These are phyloP conservation scores for Cynopterus sphinx DNA, from an alignment of 2,797 vertebrate genomes.

Conservation along the genomic window DNA sequence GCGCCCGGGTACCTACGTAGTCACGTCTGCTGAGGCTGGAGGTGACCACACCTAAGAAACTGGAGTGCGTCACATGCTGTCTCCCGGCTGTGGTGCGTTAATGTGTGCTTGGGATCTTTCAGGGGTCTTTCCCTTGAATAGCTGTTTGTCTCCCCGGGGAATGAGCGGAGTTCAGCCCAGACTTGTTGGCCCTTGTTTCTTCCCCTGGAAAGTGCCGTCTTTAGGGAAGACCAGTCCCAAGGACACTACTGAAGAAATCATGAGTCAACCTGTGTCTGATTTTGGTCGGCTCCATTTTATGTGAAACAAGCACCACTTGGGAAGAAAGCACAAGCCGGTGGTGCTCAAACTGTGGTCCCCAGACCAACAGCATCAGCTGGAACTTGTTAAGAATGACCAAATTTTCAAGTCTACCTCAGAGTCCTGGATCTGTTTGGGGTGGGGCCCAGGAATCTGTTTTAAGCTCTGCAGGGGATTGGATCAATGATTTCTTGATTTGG, in stretches of 20 bases:
- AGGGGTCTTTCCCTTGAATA: not conserved
- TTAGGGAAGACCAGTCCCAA: not conserved
- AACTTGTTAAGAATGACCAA: not conserved
- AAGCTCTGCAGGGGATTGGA: not conserved
- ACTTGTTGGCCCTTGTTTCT: not conserved
- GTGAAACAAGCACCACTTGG: not conserved
- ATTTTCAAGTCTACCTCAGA: not conserved
- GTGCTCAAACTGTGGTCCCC: not conserved
- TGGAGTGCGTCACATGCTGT: not conserved
- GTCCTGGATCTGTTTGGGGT: not conserved
- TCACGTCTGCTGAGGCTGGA: not conserved
- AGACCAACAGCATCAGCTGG: not conserved
- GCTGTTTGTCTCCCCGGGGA: not conserved
- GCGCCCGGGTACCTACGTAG: not conserved
- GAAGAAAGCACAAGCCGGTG: not conserved
- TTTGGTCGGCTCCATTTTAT: not conserved
- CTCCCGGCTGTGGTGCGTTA: not conserved
- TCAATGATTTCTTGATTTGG: not conserved
- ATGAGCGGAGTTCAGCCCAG: not conserved
- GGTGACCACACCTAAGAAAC: not conserved
- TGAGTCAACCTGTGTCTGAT: not conserved
- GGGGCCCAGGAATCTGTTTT: not conserved
- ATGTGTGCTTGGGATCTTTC: not conserved
- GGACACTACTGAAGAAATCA: not conserved
- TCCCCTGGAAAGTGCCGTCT: not conserved